phyloP scores from a whole-genome alignment of 1,140 invertebrate genomes.

The Micrasema minimum region DNA sequence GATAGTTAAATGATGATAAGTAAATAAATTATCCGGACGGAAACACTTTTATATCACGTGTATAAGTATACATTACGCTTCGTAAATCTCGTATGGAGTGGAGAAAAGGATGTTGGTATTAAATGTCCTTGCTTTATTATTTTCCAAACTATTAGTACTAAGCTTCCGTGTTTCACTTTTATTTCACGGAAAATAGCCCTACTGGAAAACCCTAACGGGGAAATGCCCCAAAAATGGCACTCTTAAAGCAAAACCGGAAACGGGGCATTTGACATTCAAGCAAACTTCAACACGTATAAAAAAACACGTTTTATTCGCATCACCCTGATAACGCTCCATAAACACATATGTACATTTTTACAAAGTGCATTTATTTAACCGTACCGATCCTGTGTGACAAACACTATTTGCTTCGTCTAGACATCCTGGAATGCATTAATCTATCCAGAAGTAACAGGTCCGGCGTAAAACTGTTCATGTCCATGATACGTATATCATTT shows the following conservation, averaged over 20 bases:
- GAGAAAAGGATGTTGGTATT: no score
- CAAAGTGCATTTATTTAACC: neutral
- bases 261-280: neutral
- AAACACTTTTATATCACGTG: no score
- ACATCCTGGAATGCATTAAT: neutral
- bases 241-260: slow-evolving; percentile 11
- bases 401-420: slow-evolving; percentile 23
- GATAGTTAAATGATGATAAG: no score
- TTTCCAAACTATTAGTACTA: slow-evolving; percentile 34
- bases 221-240: slow-evolving; percentile 13
- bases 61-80: no score
- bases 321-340: neutral
- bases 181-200: slow-evolving; percentile 18
- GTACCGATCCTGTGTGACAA: slow-evolving; percentile 5
- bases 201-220: no score
- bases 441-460: neutral
- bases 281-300: neutral
- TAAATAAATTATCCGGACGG: no score
- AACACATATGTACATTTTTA: neutral
- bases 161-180: slow-evolving; percentile 29
- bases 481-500: neutral
- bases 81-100: no score
- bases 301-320: no score
- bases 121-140: slow-evolving; percentile 28
- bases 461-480: no score